Conservation (phyloP, 2,888 invertebrate genomes). For the Sisyra terminalis region DNA sequence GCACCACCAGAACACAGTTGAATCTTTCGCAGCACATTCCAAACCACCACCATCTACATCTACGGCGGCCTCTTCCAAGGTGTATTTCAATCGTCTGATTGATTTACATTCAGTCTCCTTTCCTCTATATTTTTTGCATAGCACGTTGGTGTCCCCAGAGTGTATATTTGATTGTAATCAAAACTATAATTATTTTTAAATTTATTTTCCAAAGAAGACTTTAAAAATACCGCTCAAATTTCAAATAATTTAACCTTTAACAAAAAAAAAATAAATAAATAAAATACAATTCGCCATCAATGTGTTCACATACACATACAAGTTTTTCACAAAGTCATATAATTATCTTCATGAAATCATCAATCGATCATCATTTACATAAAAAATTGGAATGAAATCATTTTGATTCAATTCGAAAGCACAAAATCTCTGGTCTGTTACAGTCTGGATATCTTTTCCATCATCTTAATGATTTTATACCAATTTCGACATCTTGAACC, state of each 20-base stretch:
- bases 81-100: background rate
- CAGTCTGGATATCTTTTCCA: no score
- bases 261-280: background rate
- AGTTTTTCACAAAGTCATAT: background rate
- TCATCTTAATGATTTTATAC: no score
- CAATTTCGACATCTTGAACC: no score
- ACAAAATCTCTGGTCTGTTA: no score
- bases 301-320: conserved; percentile 4
- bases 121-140: background rate
- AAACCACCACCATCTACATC: background rate
- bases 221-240: conserved; percentile 5
- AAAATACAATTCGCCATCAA: conserved; percentile 4
- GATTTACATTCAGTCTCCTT: no score
- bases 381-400: conserved; percentile 1
- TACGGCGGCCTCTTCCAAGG: background rate
- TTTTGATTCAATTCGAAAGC: background rate
- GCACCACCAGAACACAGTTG: background rate
- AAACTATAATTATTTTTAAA: background rate
- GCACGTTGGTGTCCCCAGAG: conserved; percentile 7
- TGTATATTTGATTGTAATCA: conserved; percentile 1
- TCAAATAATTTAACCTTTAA: conserved; percentile 1
- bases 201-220: background rate
- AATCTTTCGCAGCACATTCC: background rate
- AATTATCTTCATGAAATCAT: background rate
- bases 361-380: background rate